phyloP scores from a whole-genome alignment of 2,797 vertebrate genomes.

The Esox lucius region DNA sequence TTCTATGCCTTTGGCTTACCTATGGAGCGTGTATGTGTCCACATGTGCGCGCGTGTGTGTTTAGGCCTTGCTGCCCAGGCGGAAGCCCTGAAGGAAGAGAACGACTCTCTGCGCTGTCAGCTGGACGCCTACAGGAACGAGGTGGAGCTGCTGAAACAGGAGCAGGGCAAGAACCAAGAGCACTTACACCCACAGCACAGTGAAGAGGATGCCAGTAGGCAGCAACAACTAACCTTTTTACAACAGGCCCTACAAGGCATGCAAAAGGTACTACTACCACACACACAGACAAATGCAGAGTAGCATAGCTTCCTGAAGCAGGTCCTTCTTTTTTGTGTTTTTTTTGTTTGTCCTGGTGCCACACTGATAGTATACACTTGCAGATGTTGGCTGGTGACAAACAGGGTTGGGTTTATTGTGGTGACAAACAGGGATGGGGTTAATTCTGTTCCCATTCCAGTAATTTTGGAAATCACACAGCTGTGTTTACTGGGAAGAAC shows the following conservation, averaged over 20 bases:
- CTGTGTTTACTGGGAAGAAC: no score
- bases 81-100: conserved; percentile 92
- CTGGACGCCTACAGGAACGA: conserved; percentile 93
- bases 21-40: neutral
- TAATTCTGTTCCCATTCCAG: no score
- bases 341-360: no score
- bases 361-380: neutral
- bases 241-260: conserved; percentile 95
- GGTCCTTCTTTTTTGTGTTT: neutral
- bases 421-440: neutral
- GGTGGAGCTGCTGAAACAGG: conserved; percentile 92
- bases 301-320: neutral
- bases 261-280: conserved; percentile 86
- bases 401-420: neutral
- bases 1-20: neutral
- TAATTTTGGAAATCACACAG: no score
- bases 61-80: conserved; percentile 78
- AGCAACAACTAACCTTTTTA: conserved; percentile 90
- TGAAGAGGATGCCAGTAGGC: conserved; percentile 86
- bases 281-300: neutral
- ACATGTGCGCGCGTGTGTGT: neutral
- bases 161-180: conserved; percentile 83
- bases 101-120: conserved; percentile 94
- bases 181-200: conserved; percentile 60
- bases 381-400: neutral